Evolutionary conservation across 2,113 vertebrate genomes (phyloP), one percentile per base, ranked within the genome.

Genomic region (Zapornia atra): DNA sequence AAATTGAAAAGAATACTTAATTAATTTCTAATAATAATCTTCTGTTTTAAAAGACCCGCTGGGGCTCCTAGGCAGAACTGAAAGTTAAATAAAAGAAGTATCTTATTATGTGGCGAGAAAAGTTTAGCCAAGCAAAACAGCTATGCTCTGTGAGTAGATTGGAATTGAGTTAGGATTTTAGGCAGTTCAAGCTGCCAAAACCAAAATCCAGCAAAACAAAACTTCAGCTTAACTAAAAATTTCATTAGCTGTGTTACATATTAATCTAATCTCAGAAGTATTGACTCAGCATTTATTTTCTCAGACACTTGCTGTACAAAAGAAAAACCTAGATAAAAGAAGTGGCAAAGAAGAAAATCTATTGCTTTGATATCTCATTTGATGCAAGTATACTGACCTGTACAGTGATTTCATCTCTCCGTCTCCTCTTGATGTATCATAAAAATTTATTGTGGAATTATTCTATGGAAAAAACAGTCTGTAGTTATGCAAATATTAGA

Each of bases 11-110:
- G 95, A 97, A 97, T 97, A 94, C 80, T 95, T 97, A 97, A 97
- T 97, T 97, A 97, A 97, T 97, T 97, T 97, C 96, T 95, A 96
- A 96, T 97, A 97, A 96, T 97, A 97, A 96, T 96, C 87, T 94
- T 96, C 88, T 96, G 87, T 95, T 97, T 96, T 92, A 94, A 71
- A 95, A 95, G 75, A 92, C 81, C 90, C 89, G 53, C 51, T 94
- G 96, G 95, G 96, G 75, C 92, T 97, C 59, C 91, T 92, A 84
- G 82, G 59, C 89, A 95, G 83, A 97, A 82, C 70, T 91, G 92
- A 94, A 96, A 97, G 92, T 97, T 97, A 97, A 97, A 97, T 97
- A 46, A 97, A 97, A 94, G 95, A 97, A 96, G 46, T 95, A 75
- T 91, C 82, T 61, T 97, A 93, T 96, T 97, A 97, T 95, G 61